Base-by-base conservation (phyloP, 2,888 invertebrate genomes). In the Aspidapion aeneum region DNA sequence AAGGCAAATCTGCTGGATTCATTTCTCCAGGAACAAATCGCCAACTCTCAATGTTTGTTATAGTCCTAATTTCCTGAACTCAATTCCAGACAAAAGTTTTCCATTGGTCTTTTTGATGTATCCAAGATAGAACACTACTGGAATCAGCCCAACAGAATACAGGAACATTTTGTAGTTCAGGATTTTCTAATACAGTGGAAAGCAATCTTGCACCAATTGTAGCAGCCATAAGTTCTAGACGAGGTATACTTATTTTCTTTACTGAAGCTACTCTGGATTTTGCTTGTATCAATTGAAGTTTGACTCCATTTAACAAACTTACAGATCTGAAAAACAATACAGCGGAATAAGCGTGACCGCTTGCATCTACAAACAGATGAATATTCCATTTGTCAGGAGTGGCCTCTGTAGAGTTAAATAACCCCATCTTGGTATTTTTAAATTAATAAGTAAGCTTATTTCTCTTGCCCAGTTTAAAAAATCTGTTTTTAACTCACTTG, bases 221-320 rank as follows among this genome's bases (percentile, higher is more conserved):
- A n/a, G 57, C 57, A 7, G 57, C 57, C 57, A 57, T 17, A 12
- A 57, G 17, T 18, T 57, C 57, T 22, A 57, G 57, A 9, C 57
- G 20, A 21, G 57, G 22, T 2, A 57, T 57, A 21, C 21, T 21
- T 5, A 21, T 16, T 22, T 22, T 57, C 21, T 21, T 57, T 22
- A 20, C 17, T 2, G 22, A 7, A 57, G 21, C 57, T 9, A 57
- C 57, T 57, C 57, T 57, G 1, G 57, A 9, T 17, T 57, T 57
- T 1, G 5, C 21, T 35, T 35, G 35, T 35, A 35, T 35, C 35
- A 35, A 35, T 12, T 35, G 35, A 7, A 35, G 5, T 7, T 35
- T 3, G 35, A 35, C 35, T 35, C 35, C 35, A 12, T 35, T 35
- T n/a, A n/a, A n/a, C 12, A 12, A 12, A 35, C 12, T 35, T 35